Conservation (phyloP, 2,113 vertebrate species). For the Sylvia atricapilla region DNA sequence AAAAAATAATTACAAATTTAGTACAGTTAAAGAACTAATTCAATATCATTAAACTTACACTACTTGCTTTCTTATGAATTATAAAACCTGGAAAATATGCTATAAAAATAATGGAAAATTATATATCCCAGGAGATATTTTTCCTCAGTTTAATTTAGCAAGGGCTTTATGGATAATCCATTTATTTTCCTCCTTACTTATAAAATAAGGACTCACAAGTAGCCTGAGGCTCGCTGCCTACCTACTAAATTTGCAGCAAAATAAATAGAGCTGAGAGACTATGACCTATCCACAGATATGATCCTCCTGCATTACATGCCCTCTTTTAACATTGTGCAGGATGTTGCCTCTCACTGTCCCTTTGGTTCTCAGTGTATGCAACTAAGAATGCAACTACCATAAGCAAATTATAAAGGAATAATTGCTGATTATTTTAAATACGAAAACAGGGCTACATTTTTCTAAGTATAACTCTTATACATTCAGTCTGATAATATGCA, state of each 20-base stretch:
- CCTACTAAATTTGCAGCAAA: neutral
- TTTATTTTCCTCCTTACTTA: neutral
- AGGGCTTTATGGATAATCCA: neutral
- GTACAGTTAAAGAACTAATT: neutral
- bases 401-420: neutral
- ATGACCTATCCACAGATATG: neutral
- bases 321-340: neutral
- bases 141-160: neutral
- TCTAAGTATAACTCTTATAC: neutral
- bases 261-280: neutral
- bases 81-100: neutral
- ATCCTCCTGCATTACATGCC: neutral
- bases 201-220: neutral
- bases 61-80: neutral
- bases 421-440: neutral
- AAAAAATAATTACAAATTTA: neutral
- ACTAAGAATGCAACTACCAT: neutral
- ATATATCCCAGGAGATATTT: neutral
- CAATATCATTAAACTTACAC: neutral
- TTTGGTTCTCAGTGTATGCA: neutral
- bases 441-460: accelerated
- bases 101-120: neutral
- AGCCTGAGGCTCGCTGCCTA: neutral
- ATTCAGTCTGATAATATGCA: neutral
- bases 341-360: neutral